These are phyloP conservation scores for Stichodactyla helianthus DNA, from an alignment of 64 coral and sea anemone species.

Conservation along the genomic window DNA sequence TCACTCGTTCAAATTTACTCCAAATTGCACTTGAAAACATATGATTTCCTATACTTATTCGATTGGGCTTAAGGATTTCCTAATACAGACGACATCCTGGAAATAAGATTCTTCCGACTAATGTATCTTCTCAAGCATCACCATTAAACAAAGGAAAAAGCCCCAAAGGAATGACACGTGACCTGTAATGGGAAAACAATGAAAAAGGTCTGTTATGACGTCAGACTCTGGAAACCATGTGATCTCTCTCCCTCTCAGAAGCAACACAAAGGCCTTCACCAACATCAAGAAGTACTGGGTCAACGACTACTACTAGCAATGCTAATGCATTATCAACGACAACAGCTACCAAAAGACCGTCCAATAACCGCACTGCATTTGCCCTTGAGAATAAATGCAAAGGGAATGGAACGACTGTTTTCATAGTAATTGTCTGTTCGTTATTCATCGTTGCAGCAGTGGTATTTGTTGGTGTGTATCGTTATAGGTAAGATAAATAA, in stretches of 20 bases:
- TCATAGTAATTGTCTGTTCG: conserved; percentile 10
- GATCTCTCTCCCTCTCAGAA: too few relatives aligned
- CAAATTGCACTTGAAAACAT: too few relatives aligned
- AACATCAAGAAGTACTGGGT: background rate
- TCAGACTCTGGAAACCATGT: background rate
- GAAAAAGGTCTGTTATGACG: background rate
- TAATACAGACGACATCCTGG: too few relatives aligned
- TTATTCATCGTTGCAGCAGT: background rate
- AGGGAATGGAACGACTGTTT: background rate
- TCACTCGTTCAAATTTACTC: too few relatives aligned
- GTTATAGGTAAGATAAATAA: background rate
- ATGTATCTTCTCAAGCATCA: too few relatives aligned
- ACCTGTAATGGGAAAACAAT: too few relatives aligned
- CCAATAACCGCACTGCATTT: background rate
- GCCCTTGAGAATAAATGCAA: background rate
- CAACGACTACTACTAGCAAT: background rate
- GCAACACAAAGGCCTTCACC: background rate
- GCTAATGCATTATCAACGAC: background rate
- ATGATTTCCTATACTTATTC: too few relatives aligned
- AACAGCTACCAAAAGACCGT: background rate
- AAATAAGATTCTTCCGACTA: too few relatives aligned
- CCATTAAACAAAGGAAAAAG: too few relatives aligned
- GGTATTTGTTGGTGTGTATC: background rate
- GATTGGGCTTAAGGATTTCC: too few relatives aligned
- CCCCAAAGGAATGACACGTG: too few relatives aligned